Conservation (phyloP, 2,113 vertebrate genomes). For the Indicator indicator region DNA sequence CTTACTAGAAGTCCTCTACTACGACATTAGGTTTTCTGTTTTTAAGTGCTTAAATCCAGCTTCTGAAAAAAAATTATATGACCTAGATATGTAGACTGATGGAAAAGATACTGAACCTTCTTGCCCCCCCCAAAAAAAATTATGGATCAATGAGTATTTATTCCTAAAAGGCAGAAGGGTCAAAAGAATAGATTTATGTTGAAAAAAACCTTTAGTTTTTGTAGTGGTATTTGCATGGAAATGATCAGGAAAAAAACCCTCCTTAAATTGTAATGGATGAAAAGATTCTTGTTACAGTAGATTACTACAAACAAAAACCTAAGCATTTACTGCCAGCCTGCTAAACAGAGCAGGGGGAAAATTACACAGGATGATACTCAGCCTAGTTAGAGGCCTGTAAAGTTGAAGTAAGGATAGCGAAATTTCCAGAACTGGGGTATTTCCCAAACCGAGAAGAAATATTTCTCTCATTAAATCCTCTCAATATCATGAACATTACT, state of each 20-base stretch:
- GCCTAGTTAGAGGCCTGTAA: not conserved
- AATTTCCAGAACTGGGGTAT: not conserved
- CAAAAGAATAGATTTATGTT: not conserved
- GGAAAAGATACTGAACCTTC: not conserved
- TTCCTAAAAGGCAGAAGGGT: not conserved
- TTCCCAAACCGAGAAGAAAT: not conserved
- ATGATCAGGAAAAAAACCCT: conserved; percentile 11
- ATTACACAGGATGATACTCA: not conserved
- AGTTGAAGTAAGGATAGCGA: not conserved
- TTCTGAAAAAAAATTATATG: not conserved
- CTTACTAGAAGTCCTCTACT: not conserved
- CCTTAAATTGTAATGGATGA: not conserved
- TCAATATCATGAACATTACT: not conserved
- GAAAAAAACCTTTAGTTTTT: not conserved
- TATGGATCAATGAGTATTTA: not conserved
- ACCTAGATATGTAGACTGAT: not conserved
- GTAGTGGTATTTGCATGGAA: not conserved
- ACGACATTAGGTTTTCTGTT: not conserved
- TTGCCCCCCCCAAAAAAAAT: not conserved
- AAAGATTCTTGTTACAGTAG: conserved; percentile 7
- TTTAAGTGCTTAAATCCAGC: not conserved
- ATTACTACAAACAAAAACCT: not conserved
- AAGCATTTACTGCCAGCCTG: not conserved
- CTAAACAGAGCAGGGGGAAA: not conserved
- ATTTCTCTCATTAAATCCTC: not conserved